Percentiles rank a stretch among this genome's conserved stretches.
Evolutionary conservation across 2,113 vertebrate genomes (phyloP).

Genomic region (Podocnemis expansa): DNA sequence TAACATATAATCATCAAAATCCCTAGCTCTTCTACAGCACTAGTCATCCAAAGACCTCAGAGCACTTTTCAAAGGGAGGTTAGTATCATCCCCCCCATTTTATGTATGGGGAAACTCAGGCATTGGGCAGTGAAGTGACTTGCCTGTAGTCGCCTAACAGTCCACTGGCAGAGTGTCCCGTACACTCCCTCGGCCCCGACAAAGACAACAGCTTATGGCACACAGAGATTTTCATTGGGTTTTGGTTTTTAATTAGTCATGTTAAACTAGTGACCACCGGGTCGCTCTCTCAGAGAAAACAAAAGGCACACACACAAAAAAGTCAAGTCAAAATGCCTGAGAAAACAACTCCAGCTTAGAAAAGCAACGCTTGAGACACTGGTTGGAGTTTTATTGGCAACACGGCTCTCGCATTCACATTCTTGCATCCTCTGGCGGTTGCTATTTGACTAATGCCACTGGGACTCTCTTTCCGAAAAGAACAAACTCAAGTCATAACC

Average conservation of each 20-base stretch:
- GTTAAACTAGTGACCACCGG: neutral
- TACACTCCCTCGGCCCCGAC: fast-evolving
- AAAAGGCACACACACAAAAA: neutral
- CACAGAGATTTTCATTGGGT: fast-evolving
- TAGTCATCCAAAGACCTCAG: neutral
- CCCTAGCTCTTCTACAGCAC: neutral
- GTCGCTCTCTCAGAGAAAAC: neutral
- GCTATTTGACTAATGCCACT: neutral
- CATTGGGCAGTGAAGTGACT: fast-evolving
- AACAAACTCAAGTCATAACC: neutral
- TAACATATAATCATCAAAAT: neutral
- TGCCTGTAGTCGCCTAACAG: neutral
- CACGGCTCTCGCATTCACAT: conserved; percentile 29
- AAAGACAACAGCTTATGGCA: neutral
- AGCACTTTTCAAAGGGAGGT: fast-evolving
- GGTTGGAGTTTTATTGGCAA: conserved; percentile 48
- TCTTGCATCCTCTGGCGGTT: neutral
- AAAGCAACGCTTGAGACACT: neutral
- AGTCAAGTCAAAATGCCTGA: conserved; percentile 20
- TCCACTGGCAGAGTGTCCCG: neutral
- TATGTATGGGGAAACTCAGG: neutral
- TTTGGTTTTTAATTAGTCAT: neutral
- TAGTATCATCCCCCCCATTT: neutral
- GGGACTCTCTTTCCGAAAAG: neutral
- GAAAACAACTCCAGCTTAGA: conserved; percentile 39